Conservation (phyloP, 2,888 invertebrate genomes). For the Acronicta psi region DNA sequence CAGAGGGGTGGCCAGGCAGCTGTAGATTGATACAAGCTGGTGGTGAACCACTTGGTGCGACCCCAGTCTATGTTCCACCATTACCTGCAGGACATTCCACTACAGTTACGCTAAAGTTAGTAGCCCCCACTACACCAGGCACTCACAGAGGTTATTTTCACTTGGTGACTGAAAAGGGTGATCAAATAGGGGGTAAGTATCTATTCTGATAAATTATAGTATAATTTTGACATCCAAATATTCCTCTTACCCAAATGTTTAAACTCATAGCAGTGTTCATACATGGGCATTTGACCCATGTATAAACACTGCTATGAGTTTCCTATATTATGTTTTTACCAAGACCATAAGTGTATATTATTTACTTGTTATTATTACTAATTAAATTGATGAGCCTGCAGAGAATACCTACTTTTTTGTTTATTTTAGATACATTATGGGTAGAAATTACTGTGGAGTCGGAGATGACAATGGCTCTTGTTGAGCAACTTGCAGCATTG, state of each 20-base stretch:
- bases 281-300: too few species aligned
- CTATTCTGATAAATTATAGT: not conserved
- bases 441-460: slow-evolving; percentile 94
- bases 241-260: too few species aligned
- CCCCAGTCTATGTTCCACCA: slow-evolving; percentile 90
- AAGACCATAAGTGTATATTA: too few species aligned
- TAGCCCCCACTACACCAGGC: slow-evolving; percentile 93
- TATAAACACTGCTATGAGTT: too few species aligned
- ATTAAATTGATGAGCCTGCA: too few species aligned
- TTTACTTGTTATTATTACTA: too few species aligned
- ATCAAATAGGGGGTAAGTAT: slow-evolving; percentile 96
- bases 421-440: slow-evolving; percentile 94
- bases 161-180: slow-evolving; percentile 95
- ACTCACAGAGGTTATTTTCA: slow-evolving; percentile 96
- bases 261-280: too few species aligned
- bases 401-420: not conserved
- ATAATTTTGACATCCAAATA: too few species aligned
- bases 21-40: slow-evolving; percentile 93
- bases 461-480: slow-evolving; percentile 93
- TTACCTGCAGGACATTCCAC: slow-evolving; percentile 93
- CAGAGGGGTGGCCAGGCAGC: slow-evolving; percentile 95
- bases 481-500: slow-evolving; percentile 91
- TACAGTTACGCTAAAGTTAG: slow-evolving; percentile 94
- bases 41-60: slow-evolving; percentile 87
- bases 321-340: too few species aligned